Base-by-base conservation (phyloP, 1,140 invertebrate genomes). In the Galleria mellonella region DNA sequence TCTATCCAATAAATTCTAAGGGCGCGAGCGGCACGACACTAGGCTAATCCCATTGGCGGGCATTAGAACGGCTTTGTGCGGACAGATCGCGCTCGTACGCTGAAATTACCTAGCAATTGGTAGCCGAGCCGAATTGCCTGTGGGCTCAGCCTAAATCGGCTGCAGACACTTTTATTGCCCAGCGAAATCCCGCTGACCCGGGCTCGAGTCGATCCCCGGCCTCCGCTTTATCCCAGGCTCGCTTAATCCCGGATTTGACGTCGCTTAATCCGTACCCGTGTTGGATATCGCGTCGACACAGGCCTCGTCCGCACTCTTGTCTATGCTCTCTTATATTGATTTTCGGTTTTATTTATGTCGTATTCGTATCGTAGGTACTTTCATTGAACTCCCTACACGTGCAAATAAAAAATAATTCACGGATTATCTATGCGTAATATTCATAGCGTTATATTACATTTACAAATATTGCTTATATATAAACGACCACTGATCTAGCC, bases 81-180 rank as follows among this genome's bases (percentile, higher is more conserved):
- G 74, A 84, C 76, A 83, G 77, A 82, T 81, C 75, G 67, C 60
- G 70, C 64, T 74, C 73, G 71, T 68, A 74, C 64, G 68, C 57
- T 65, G 65, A 84, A 84, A 84, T 84, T 84, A 82, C 77, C 77
- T 73, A 77, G 76, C 81, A 82, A 84, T 84, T 82, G 81, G 77
- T 78, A 73, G 72, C 72, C 63, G 62, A 60, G 72, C 57, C 64
- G 75, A 84, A 82, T 84, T 78, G 77, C 81, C 77, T 72, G 59
- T 51, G 68, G 76, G 76, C 79, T 83, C 77, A 73, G 70, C 55
- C 67, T 82, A 79, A 82, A 84, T 82, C 81, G 81, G 78, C 74
- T 84, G 81, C 73, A 86, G 83, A 87, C 83, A 87, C 83, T 87
- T 87, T 87, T 87, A 87, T 87, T 87, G 81, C 81, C 70, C 62